Evolutionary conservation across 1,140 invertebrate genomes (phyloP), one percentile per base, ranked within the genome.

Genomic region (Zaprionus camerounensis): DNA sequence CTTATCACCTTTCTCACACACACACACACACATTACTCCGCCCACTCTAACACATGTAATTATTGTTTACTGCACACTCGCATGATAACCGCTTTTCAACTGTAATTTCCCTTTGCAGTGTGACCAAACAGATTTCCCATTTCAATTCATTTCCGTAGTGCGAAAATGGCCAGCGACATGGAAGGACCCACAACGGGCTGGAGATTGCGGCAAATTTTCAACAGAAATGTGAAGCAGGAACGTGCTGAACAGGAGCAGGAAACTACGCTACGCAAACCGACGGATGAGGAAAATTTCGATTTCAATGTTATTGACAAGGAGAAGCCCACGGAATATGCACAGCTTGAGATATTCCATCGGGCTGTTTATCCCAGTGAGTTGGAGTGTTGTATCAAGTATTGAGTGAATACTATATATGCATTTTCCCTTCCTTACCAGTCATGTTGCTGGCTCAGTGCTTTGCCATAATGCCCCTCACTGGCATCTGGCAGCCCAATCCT

Each of bases 401-500:
- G n/a, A 9, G 2, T 28, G 28, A 7, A 7, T 28, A 28, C 12
- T 61, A 13, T 24, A 24, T 11, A 2, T 46, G 7, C 6, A 31
- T 49, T 34, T 3, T 9, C 5, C 4, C 53, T 9, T 12, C 2
- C 38, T 46, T 9, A 20, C n/a, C 1, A 92, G 91, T 92, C n/a
- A 76, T 92, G 59, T 22, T 92, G 24, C n/a, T 92, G 34, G 91
- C 74, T 0, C 90, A 92, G 63, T 91, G 64, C 11, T 91, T 91
- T 36, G 78, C 81, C 1, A 3, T 91, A 6, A 82, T 92, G 90
- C 91, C 91, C 0, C 57, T 92, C 1, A 41, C 59, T 15, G 84
- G 82, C 36, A 71, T 91, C 1, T 67, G 86, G 31, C 61, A 75
- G 1, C 2, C 61, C 0, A 83, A 83, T 84, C 86, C 87, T 0